Evolutionary conservation across 2,113 vertebrate genomes (phyloP), one percentile per base, ranked within the genome.

Genomic region (Etheostoma spectabile): DNA sequence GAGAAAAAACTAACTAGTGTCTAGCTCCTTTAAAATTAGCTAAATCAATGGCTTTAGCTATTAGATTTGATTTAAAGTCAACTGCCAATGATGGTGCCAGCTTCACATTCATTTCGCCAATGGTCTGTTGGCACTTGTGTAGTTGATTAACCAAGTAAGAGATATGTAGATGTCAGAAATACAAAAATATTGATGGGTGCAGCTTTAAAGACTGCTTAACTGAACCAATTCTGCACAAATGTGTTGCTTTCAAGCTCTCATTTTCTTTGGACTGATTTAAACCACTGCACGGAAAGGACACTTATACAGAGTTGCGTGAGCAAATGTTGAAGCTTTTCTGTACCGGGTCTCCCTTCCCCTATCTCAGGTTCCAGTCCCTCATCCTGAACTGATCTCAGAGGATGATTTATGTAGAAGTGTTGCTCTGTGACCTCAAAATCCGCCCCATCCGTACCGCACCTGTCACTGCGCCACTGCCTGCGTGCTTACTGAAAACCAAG

Each of bases 371-470:
- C 74, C 82, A 69, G 82, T 84, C 85, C 66, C 77, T 86, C 79
- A 88, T 86, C 64, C 71, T 56, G 33, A 91, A 88, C 82, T 27
- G 27, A 85, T 86, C 85, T 83, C 77, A 1, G 80, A 6, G 33
- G 90, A 84, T 88, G 89, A 93, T 90, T 90, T 89, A 91, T 91
- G 87, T 79, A 51, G 64, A 77, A 45, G 65, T 51, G 84, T 84
- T 85, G 85, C 79, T 90, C 83, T 56, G 75, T 89, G 90, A 91
- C 92, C 90, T 86, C 84, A 78, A 82, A 87, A 86, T 80, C 85
- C 82, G 62, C 84, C 91, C 85, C 74, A 88, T 88, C 88, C 89
- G 83, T 88, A 86, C 84, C 74, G 83, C 89, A 91, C 88, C 91
- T 89, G 93, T 91, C 91, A 87, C 78, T 38, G 87, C 55, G 62